These are phyloP conservation scores for Gasterosteus aculeatus DNA, from an alignment of 2,113 vertebrate genomes.

Conservation along the genomic window DNA sequence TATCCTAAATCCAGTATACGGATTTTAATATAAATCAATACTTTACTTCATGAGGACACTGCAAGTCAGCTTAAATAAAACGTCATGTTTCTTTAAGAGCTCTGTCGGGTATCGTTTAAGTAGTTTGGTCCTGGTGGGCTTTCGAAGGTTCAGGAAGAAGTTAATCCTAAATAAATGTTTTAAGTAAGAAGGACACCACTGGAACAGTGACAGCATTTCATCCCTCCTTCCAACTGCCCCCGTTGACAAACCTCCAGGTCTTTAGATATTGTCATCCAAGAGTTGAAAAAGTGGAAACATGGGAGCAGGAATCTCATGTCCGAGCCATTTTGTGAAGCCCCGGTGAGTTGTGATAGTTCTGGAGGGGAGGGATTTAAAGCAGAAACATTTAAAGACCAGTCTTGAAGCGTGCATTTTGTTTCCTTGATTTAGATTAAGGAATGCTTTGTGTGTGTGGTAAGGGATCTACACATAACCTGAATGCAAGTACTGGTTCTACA, in stretches of 20 bases:
- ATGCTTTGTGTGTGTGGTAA: neutral
- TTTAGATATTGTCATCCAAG: constrained; percentile 27
- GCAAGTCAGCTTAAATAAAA: neutral
- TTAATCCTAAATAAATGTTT: constrained; percentile 15
- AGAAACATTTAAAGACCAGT: neutral
- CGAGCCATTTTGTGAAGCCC: constrained; percentile 84
- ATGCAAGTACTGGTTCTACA: neutral
- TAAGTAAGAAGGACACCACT: neutral
- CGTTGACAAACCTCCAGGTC: constrained; percentile 12
- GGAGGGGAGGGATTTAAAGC: constrained; percentile 29
- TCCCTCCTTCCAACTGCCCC: neutral
- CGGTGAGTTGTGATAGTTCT: constrained; percentile 80
- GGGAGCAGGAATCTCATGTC: constrained; percentile 56
- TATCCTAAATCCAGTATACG: neutral
- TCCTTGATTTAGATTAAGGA: neutral
- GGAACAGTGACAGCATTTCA: constrained; percentile 17
- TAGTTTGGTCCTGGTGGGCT: neutral
- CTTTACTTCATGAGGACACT: neutral
- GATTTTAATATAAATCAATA: neutral
- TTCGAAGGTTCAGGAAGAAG: constrained; percentile 14
- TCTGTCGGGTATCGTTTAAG: neutral
- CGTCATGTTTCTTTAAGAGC: constrained; percentile 11
- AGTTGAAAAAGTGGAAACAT: constrained; percentile 27
- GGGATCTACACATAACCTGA: neutral
- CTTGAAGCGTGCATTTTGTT: neutral